Conservation (phyloP, 2,113 vertebrate species). For the Labeo rohita region DNA sequence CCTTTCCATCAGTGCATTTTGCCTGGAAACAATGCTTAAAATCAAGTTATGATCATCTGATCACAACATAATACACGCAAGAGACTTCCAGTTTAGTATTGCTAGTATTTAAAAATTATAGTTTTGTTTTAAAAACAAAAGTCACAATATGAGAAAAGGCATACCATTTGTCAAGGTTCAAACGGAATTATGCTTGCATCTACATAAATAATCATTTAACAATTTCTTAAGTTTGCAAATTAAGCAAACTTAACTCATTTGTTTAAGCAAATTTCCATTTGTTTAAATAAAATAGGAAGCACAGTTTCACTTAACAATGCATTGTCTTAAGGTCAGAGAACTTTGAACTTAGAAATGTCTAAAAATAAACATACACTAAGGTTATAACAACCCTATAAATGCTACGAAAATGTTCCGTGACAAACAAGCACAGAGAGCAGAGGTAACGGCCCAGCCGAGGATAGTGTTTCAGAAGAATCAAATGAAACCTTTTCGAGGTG, state of each 20-base stretch:
- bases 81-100: conserved; percentile 21
- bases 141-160: conserved; percentile 1
- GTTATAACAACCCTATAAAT: conserved; percentile 13
- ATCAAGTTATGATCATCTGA: conserved; percentile 11
- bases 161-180: neutral
- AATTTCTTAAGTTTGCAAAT: neutral
- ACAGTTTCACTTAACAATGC: neutral
- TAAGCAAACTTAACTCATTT: too few species aligned
- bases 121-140: neutral
- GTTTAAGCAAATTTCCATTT: neutral
- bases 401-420: neutral
- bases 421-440: neutral
- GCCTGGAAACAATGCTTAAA: conserved; percentile 12
- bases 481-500: neutral
- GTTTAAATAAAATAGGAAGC: conserved; percentile 17
- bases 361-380: conserved; percentile 10
- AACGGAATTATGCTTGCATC: neutral
- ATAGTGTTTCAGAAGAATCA: neutral
- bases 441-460: neutral
- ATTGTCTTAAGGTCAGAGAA: conserved; percentile 20
- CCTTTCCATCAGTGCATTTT: neutral
- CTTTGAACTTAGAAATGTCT: neutral
- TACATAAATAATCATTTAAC: conserved; percentile 14
- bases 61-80: neutral
- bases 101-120: neutral